These are phyloP conservation scores for Coregonus clupeaformis DNA, from an alignment of 2,113 vertebrate species.

Conservation along the genomic window DNA sequence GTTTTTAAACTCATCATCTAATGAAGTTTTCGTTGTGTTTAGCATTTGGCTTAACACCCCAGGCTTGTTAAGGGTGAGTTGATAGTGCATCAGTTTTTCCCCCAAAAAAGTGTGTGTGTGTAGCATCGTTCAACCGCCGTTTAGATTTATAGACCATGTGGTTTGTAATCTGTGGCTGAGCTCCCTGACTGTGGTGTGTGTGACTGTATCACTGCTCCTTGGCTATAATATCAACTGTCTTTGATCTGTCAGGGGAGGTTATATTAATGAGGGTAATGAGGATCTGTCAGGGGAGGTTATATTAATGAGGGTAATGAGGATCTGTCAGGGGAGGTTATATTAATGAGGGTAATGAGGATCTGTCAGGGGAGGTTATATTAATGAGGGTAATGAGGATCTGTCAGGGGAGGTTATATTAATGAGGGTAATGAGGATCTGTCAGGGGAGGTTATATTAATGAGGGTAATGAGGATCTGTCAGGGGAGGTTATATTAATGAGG, in stretches of 20 bases:
- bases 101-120: background rate
- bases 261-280: too few species aligned
- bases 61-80: background rate
- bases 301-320: background rate
- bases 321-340: background rate
- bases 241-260: too few species aligned
- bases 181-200: background rate
- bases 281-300: background rate
- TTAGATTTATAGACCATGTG: conserved; percentile 42
- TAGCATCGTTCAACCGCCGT: background rate
- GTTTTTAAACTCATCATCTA: background rate
- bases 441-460: too few species aligned
- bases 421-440: background rate
- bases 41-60: background rate
- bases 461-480: background rate
- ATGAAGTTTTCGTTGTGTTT: background rate
- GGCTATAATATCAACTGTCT: too few species aligned
- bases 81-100: too few species aligned
- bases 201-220: background rate
- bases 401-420: too few species aligned
- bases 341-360: background rate
- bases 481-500: too few species aligned
- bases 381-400: background rate
- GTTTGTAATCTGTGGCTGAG: conserved; percentile 32
- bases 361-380: background rate